Conservation (phyloP, 92 coral and sea anemone genomes). For the Isaurus tuberculatus region DNA sequence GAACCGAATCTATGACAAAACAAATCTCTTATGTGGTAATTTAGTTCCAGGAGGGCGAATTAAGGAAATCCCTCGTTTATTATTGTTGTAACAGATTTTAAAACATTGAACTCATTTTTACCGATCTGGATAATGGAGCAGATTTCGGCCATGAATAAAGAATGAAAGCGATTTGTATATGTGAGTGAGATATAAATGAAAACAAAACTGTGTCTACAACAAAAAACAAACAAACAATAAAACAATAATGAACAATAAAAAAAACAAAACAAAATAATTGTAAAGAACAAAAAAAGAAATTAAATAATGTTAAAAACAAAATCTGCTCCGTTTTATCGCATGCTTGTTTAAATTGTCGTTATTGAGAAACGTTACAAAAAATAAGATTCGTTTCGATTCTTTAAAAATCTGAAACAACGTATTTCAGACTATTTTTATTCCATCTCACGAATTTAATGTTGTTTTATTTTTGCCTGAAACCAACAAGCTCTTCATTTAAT, state of each 20-base stretch:
- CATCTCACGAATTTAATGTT: too few relatives aligned
- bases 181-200: neutral
- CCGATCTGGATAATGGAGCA: neutral
- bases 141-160: neutral
- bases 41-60: neutral
- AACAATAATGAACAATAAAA: too few relatives aligned
- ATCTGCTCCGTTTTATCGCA: constrained; percentile 39
- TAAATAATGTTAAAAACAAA: neutral
- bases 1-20: neutral
- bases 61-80: neutral
- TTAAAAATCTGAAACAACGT: neutral
- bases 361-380: neutral
- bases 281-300: neutral
- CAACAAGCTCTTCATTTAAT: too few relatives aligned
- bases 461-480: too few relatives aligned
- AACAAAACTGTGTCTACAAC: neutral
- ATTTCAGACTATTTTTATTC: neutral
- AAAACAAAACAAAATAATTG: constrained; percentile 14
- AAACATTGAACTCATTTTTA: neutral
- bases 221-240: neutral
- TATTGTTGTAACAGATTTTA: neutral
- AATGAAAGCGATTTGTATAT: too few relatives aligned
- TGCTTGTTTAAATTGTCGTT: constrained; percentile 8
- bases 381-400: too few relatives aligned
- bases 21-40: neutral